phyloP scores from a whole-genome alignment of 1,140 invertebrate species.

The Nomia melanderi region DNA sequence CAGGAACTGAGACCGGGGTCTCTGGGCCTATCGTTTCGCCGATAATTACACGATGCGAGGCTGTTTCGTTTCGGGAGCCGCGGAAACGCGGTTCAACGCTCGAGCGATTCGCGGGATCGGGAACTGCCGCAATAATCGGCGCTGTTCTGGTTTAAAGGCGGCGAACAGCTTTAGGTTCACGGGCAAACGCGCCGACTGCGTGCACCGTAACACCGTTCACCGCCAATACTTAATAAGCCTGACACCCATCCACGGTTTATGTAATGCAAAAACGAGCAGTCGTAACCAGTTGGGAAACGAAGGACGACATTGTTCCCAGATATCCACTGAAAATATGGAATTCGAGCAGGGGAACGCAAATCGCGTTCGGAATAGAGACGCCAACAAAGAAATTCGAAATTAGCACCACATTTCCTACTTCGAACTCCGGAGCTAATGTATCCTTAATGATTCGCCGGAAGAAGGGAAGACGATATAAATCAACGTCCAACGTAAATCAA shows the following conservation, averaged over 20 bases:
- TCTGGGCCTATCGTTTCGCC: background rate
- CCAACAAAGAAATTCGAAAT: too few relatives aligned
- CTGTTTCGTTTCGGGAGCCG: background rate
- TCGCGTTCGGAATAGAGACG: too few relatives aligned
- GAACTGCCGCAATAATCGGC: constrained; percentile 32
- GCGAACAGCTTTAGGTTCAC: constrained; percentile 54
- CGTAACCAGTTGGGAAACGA: constrained; percentile 44
- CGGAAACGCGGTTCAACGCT: constrained; percentile 31
- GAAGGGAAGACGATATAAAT: too few relatives aligned
- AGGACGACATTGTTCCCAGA: constrained; percentile 47
- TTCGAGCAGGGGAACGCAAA: too few relatives aligned
- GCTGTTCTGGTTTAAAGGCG: constrained; percentile 49
- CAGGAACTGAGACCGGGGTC: constrained; percentile 28
- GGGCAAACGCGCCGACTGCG: constrained; percentile 39
- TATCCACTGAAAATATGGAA: too few relatives aligned
- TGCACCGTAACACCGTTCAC: constrained; percentile 51
- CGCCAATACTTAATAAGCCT: constrained; percentile 52
- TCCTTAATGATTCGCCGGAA: too few relatives aligned
- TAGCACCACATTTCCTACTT: too few relatives aligned
- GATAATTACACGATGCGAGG: background rate
- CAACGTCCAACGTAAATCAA: too few relatives aligned
- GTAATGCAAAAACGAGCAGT: constrained; percentile 51
- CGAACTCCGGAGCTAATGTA: too few relatives aligned
- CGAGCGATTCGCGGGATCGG: background rate
- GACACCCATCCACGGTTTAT: constrained; percentile 53